Percentiles rank a stretch among this genome's conserved stretches.
phyloP scores from a whole-genome alignment of 2,888 invertebrate species.

The Gryllus longicercus region DNA sequence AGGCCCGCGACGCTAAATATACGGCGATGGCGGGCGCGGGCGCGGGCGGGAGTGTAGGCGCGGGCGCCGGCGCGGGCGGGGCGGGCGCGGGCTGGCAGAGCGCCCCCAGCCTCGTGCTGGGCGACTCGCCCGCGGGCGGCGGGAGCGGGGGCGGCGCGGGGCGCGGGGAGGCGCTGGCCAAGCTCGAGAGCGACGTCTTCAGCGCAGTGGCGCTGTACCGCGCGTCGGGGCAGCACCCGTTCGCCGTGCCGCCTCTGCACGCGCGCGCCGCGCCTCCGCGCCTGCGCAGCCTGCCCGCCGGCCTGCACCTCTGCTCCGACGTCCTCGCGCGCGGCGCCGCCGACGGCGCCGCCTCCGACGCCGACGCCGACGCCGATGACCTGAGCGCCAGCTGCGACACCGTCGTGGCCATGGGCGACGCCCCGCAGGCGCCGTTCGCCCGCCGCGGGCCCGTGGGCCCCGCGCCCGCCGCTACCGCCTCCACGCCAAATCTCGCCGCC shows the following conservation, averaged over 20 bases:
- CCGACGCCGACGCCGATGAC: slow-evolving; percentile 40
- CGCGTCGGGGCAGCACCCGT: slow-evolving; percentile 5
- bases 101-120: slow-evolving; percentile 42
- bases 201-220: slow-evolving; percentile 8
- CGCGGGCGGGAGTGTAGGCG: slow-evolving; percentile 41
- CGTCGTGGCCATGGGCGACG: neutral
- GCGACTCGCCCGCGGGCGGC: slow-evolving; percentile 36
- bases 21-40: slow-evolving; percentile 27
- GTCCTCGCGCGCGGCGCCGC: slow-evolving; percentile 38
- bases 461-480: slow-evolving; percentile 46
- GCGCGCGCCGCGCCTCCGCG: neutral
- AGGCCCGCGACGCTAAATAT: neutral
- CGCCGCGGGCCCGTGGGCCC: slow-evolving; percentile 28
- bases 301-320: slow-evolving; percentile 29
- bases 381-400: neutral
- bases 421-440: slow-evolving; percentile 21
- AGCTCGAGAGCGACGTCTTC: slow-evolving; percentile 1
- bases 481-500: slow-evolving; percentile 59
- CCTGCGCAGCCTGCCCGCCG: neutral
- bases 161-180: slow-evolving; percentile 35
- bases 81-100: slow-evolving; percentile 44
- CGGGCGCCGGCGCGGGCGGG: slow-evolving; percentile 41
- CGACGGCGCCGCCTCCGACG: slow-evolving; percentile 36
- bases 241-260: neutral
- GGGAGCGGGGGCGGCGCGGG: slow-evolving; percentile 36